Conservation (phyloP, 2,797 vertebrate genomes). For the Scolopax bukidnonensis region DNA sequence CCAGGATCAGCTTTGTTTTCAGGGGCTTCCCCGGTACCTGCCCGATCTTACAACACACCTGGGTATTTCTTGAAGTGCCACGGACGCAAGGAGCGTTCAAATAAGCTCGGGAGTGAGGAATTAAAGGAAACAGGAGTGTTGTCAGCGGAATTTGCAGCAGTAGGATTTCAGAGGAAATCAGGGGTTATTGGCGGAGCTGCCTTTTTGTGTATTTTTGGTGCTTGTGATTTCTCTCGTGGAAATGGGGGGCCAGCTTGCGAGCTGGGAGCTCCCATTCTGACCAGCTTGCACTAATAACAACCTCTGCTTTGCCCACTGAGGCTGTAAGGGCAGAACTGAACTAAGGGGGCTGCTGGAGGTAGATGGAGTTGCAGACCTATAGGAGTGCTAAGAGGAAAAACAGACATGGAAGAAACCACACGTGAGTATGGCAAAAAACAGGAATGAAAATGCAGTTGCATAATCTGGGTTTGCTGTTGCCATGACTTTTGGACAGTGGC, state of each 20-base stretch:
- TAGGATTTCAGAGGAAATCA: background rate
- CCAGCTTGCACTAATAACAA: background rate
- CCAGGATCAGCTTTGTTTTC: background rate
- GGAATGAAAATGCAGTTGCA: background rate
- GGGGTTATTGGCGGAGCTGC: background rate
- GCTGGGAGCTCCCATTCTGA: background rate
- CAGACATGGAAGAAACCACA: background rate
- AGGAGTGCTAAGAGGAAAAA: background rate
- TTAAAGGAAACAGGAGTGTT: background rate
- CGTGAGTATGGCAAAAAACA: background rate
- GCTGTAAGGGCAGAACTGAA: background rate
- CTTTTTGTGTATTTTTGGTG: background rate
- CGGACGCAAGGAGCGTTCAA: background rate
- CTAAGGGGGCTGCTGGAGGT: background rate
- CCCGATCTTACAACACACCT: background rate
- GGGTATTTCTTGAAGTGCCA: background rate
- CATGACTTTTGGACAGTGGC: slow-evolving; percentile 1
- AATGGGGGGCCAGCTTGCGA: background rate
- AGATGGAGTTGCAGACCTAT: background rate
- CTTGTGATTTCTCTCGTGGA: background rate
- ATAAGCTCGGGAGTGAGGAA: background rate
- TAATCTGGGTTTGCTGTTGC: background rate
- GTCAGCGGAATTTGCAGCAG: background rate
- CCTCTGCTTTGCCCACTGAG: background rate
- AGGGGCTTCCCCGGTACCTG: background rate